Evolutionary conservation across 2,113 vertebrate genomes (phyloP).

Genomic region (Leucopsar rothschildi): DNA sequence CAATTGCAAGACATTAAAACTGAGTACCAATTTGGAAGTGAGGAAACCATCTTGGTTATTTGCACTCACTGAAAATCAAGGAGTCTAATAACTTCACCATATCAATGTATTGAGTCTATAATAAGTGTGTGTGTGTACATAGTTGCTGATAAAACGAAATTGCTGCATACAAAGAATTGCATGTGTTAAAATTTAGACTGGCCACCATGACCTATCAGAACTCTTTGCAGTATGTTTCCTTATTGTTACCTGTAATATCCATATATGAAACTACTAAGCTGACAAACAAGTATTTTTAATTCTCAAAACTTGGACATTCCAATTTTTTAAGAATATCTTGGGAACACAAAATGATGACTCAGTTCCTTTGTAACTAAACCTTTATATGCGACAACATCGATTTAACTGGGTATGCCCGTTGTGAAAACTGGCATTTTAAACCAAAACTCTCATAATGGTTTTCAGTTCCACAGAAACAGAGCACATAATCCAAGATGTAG

Average conservation of each 20-base stretch:
- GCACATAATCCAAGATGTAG: background rate
- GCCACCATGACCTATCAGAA: background rate
- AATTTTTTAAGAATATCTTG: background rate
- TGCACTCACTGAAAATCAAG: background rate
- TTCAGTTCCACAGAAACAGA: background rate
- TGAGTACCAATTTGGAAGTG: background rate
- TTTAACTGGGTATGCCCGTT: background rate
- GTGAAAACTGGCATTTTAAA: background rate
- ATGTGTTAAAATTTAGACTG: background rate
- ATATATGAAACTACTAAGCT: background rate
- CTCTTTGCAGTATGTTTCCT: background rate
- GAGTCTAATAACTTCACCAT: background rate
- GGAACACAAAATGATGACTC: background rate
- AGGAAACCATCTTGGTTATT: background rate
- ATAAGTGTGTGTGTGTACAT: background rate
- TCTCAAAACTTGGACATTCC: background rate
- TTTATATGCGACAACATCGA: background rate
- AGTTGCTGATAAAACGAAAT: background rate
- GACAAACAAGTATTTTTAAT: background rate
- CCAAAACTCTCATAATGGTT: rapidly evolving
- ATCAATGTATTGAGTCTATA: background rate
- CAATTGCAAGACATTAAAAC: background rate
- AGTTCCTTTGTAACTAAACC: background rate
- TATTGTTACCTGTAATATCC: background rate
- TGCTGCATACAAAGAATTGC: background rate